Base-by-base conservation (phyloP, 2,888 invertebrate genomes). In the Sphaerophoria rueppellii region DNA sequence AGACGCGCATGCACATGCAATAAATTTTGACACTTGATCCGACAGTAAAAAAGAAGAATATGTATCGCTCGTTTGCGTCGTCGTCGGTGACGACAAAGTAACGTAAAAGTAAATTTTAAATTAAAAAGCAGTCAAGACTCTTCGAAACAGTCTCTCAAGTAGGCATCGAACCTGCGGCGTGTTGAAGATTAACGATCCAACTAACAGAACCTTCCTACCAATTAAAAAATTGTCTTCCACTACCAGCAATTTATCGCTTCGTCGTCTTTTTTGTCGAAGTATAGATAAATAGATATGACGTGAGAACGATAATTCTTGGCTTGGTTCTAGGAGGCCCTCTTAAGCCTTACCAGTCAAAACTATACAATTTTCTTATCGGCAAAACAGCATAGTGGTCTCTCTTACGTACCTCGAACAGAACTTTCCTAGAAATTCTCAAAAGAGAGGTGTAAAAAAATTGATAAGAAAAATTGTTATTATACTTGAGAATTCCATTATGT, bases 171-270 rank as follows among this genome's bases (percentile, higher is more conserved):
- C 24, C n/a, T n/a, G n/a, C 60, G 40, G 24, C 40, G 12, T n/a
- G 60, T 16, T 16, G 60, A 24, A 40, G 14, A 6, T 43, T 12
- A 24, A 60, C 43, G 12, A 24, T 60, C 60, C 60, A 43, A 60
- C 60, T 60, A 60, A 60, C 50, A 50, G 58, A 2, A 43, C 43
- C 43, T 43, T 16, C 40, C 24, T 60, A n/a, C 60, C 60, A 60
- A 60, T 60, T 60, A 60, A 60, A 60, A 60, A 60, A 60, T 43
- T 43, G 60, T 60, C 40, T 60, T 60, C 60, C 24, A 43, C 60
- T 60, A 60, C 24, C 40, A 16, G 16, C 43, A 60, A 24, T 24
- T 60, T 60, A 60, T 60, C 60, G 60, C 60, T 9, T 3, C 24
- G 60, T 24, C 24, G 24, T 24, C 24, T 24, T 24, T 24, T 60